phyloP scores from a whole-genome alignment of 2,113 vertebrate species.

The Nothobranchius furzeri region DNA sequence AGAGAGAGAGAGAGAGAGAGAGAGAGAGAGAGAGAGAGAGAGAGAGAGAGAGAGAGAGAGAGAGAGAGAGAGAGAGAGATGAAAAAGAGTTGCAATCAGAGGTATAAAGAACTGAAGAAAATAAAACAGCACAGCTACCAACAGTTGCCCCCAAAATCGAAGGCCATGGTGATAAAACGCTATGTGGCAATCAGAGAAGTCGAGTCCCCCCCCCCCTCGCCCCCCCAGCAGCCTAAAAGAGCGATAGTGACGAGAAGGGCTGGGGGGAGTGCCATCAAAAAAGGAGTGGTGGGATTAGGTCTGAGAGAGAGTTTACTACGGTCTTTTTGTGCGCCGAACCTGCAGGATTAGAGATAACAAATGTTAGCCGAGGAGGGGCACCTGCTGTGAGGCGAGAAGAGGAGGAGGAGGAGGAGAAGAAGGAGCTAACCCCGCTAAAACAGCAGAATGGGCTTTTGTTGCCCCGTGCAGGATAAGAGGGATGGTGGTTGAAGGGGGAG shows the following conservation, averaged over 20 bases:
- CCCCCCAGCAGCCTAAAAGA: slow-evolving; percentile 61
- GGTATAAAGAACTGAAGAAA: slow-evolving; percentile 56
- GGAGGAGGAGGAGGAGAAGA: slow-evolving; percentile 48
- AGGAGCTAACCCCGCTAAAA: slow-evolving; percentile 61
- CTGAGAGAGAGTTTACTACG: slow-evolving; percentile 79
- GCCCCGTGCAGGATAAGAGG: slow-evolving; percentile 58
- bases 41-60: slow-evolving; percentile 36
- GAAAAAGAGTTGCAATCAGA: slow-evolving; percentile 54
- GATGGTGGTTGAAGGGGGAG: slow-evolving; percentile 40
- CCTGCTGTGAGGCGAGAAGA: slow-evolving; percentile 71
- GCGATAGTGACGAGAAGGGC: slow-evolving; percentile 67
- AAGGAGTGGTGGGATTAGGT: slow-evolving; percentile 78
- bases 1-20: slow-evolving; percentile 49
- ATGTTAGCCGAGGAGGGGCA: slow-evolving; percentile 75
- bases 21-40: slow-evolving; percentile 47
- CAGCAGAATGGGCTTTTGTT: slow-evolving; percentile 73
- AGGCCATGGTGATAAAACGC: slow-evolving; percentile 72
- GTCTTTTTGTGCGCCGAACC: slow-evolving; percentile 78
- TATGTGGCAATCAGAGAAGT: slow-evolving; percentile 77
- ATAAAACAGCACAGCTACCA: slow-evolving; percentile 49
- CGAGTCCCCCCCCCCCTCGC: slow-evolving; percentile 40
- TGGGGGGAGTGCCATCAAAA: slow-evolving; percentile 70
- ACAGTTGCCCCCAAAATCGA: slow-evolving; percentile 71
- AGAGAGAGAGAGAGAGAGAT: slow-evolving; percentile 36
- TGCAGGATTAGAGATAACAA: slow-evolving; percentile 84